Evolutionary conservation across 92 coral and sea anemone species (phyloP), one percentile per base, ranked within the genome.

Genomic region (Umimayanthus chanpuru): DNA sequence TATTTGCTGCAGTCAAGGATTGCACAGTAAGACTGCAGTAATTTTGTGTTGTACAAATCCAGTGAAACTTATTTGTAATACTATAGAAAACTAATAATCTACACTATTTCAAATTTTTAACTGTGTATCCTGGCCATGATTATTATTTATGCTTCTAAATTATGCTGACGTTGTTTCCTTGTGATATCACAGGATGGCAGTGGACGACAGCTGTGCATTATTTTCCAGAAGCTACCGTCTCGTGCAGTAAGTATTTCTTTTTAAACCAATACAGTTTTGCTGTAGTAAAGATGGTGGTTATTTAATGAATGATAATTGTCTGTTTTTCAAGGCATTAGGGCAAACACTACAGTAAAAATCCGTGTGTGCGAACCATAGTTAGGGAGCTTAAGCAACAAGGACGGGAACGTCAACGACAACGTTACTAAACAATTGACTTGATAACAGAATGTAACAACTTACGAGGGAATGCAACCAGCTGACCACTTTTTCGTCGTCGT

Each of bases 141-240:
- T 32, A 32, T 32, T 0, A 32, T 0, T 32, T 20, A 23, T 56
- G 2, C 23, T 15, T 9, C 65, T 20, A 1, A 56, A 56, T 56
- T 56, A 4, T 56, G 23, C 65, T 56, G 11, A 56, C 65, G 15
- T 8, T 56, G 23, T 56, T 56, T 56, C 11, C 21, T 7, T 41
- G 39, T 71, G 14, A 8, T 86, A 30, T 58, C 11, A 56, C 68
- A 97, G 99, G 99, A 97, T 71, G 85, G 89, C 85, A 93, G 90
- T 92, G 99, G 99, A 14, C 95, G 99, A 53, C 98, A 97, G 80
- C 94, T 97, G 70, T 97, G 99, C 83, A 92, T 96, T 85, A 97
- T 97, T 81, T 97, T 97, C 85, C 99, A 97, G 85, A 97, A 97
- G 89, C 88, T 97, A 64, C 99, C 99, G 29, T 95, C 99, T 30